These are phyloP conservation scores for Sebastes schlegelii DNA, from an alignment of 2,113 vertebrate species.

Conservation along the genomic window DNA sequence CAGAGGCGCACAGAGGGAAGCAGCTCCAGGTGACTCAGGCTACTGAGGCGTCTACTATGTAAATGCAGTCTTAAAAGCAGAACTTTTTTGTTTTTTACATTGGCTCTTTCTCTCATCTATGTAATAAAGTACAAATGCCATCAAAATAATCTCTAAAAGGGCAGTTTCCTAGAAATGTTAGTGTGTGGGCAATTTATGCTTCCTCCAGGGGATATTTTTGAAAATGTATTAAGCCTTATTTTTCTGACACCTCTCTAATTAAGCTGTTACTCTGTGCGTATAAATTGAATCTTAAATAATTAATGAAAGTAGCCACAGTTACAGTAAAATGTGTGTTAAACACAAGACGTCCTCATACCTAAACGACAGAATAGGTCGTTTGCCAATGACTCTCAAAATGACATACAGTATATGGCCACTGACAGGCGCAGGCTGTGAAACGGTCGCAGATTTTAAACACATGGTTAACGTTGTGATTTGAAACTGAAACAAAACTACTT, in stretches of 20 bases:
- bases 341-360: no score
- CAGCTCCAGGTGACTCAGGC: slow-evolving; percentile 45
- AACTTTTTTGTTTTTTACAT: slow-evolving; percentile 13
- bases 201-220: neutral
- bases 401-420: no score
- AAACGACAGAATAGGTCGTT: no score
- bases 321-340: neutral
- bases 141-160: slow-evolving; percentile 1
- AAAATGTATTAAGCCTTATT: neutral
- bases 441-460: no score
- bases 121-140: neutral
- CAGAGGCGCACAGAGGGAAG: slow-evolving; percentile 21
- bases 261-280: neutral
- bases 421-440: no score
- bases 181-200: neutral
- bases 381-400: no score
- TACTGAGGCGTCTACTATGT: neutral
- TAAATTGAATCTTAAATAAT: no score
- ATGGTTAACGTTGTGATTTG: no score
- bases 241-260: neutral
- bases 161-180: neutral
- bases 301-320: neutral
- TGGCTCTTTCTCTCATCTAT: neutral
- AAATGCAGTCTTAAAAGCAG: slow-evolving; percentile 6
- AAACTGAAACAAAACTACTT: no score